A percentile compares a stretch with the other conserved stretches of the same genome.
Evolutionary conservation across 2,797 vertebrate genomes (phyloP).

Genomic region (Gadopsis marmoratus): DNA sequence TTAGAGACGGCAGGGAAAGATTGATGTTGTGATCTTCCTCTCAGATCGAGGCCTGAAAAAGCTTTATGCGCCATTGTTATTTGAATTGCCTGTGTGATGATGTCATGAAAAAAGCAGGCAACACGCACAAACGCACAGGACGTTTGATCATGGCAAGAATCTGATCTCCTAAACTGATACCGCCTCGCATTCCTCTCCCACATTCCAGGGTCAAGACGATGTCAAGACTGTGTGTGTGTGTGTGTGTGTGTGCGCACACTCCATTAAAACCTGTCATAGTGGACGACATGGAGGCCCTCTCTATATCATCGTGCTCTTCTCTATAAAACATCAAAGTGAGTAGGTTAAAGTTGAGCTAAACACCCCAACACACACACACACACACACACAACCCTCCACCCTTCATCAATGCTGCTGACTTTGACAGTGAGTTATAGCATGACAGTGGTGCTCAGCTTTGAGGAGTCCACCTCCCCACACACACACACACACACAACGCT

Average conservation of each 20-base stretch:
- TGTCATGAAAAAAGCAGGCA: slow-evolving; percentile 75
- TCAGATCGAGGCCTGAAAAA: slow-evolving; percentile 64
- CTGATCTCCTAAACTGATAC: slow-evolving; percentile 82
- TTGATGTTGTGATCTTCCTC: slow-evolving; percentile 77
- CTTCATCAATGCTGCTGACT: slow-evolving; percentile 59
- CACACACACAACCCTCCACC: slow-evolving; percentile 37
- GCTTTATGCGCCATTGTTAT: slow-evolving; percentile 70
- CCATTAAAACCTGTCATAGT: slow-evolving; percentile 74
- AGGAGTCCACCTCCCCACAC: slow-evolving; percentile 75
- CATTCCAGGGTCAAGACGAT: slow-evolving; percentile 83
- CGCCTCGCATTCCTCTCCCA: slow-evolving; percentile 77
- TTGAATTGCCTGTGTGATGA: slow-evolving; percentile 74
- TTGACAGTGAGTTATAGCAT: slow-evolving; percentile 79
- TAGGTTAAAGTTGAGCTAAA: slow-evolving; percentile 80
- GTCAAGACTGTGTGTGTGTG: slow-evolving; percentile 69
- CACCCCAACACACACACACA: slow-evolving; percentile 45
- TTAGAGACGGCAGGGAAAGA: slow-evolving; percentile 72
- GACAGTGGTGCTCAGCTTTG: slow-evolving; percentile 72
- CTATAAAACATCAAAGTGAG: slow-evolving; percentile 81
- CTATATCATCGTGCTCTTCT: slow-evolving; percentile 69
- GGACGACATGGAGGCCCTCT: slow-evolving; percentile 69
- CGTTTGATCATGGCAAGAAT: slow-evolving; percentile 80
- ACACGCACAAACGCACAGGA: slow-evolving; percentile 59
- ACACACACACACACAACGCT: slow-evolving; percentile 25
- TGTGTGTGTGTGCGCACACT: slow-evolving; percentile 49